Evolutionary conservation across 2,888 invertebrate genomes (phyloP), one percentile per base, ranked within the genome.

Genomic region (Hesperia comma): DNA sequence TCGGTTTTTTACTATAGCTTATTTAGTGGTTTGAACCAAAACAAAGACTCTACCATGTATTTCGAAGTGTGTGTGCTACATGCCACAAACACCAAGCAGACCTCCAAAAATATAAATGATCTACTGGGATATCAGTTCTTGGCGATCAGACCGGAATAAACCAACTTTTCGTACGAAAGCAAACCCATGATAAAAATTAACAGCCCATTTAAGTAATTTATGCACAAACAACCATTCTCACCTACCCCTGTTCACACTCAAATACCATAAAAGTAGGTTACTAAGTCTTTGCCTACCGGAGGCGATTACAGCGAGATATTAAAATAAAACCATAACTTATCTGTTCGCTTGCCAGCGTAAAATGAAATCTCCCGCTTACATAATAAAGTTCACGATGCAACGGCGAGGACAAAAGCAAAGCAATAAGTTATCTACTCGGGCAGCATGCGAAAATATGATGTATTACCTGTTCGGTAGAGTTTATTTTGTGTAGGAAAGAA

Each of bases 261-360:
- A 53, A 53, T 53, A 53, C 53, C 26, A 49, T 32, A 32, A 53
- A 53, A 53, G 53, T 53, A 32, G 53, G 53, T 54, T 54, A 54
- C 54, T 33, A 54, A 54, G 54, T 33, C 54, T 33, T 54, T 17
- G 54, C 54, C 54, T 54, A 33, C 54, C 54, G n/a, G 33, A 54
- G 51, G 51, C 51, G 81, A 85, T 86, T 83, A 83, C 82, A 79
- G 78, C 79, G 77, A 74, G 77, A 83, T 81, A 81, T 84, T 83
- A 85, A 84, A 86, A 86, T 84, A 83, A 79, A 80, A 83, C 82
- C 77, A 79, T 72, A 75, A 75, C 76, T 71, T 72, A 64, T 54
- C 54, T 17, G 33, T 33, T 54, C 54, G 6, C 15, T 1, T 33
- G 33, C 33, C 33, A 54, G 10, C 1, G 1, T 0, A 54, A 33